Evolutionary conservation across 2,113 vertebrate species (phyloP).

Genomic region (Lycaon pictus): DNA sequence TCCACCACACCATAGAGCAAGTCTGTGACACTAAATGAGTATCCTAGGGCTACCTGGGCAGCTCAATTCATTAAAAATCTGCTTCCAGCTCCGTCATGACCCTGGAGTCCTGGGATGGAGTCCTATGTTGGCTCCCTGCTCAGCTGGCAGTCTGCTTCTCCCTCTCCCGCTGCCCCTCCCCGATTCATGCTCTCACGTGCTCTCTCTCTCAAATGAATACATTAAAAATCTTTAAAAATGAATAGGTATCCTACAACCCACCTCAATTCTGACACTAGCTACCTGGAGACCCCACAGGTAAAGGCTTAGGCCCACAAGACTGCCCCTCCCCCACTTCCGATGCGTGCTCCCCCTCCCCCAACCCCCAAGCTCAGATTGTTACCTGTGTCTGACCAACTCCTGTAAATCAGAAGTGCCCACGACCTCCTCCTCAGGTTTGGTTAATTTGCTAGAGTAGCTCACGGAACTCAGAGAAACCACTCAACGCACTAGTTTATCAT

Average conservation of each 20-base stretch:
- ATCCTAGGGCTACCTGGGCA: neutral
- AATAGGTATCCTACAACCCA: neutral
- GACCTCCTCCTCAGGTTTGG: neutral
- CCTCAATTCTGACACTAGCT: neutral
- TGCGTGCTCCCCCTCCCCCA: neutral
- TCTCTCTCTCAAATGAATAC: neutral
- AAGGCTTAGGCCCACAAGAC: neutral
- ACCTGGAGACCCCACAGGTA: neutral
- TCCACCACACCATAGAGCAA: neutral
- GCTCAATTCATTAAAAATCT: neutral
- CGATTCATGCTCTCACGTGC: neutral
- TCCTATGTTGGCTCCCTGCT: neutral
- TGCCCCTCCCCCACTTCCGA: neutral
- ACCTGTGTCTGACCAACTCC: neutral
- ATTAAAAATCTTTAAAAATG: neutral
- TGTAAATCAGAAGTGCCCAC: neutral
- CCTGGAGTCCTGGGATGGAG: neutral
- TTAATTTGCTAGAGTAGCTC: neutral
- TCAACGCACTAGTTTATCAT: neutral
- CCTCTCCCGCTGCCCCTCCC: neutral
- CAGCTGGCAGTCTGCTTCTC: neutral
- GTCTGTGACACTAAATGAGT: neutral
- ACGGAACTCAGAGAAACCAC: neutral
- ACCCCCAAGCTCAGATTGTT: neutral
- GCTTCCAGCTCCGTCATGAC: neutral